These are phyloP conservation scores for Leptinotarsa tumamoca DNA, from an alignment of 2,888 invertebrate genomes.

Conservation along the genomic window DNA sequence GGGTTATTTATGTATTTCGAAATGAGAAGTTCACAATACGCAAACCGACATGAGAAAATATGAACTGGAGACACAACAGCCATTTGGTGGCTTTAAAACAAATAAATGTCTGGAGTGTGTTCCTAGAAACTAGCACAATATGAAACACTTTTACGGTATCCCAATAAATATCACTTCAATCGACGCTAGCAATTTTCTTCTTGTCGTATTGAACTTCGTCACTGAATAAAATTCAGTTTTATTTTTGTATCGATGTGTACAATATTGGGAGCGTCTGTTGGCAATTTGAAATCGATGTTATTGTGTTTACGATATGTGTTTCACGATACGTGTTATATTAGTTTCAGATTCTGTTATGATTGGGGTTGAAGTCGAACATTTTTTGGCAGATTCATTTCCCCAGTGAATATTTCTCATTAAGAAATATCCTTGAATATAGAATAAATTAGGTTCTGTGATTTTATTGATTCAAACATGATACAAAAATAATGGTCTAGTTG, in stretches of 20 bases:
- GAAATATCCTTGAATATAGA: too few species aligned
- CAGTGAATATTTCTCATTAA: too few species aligned
- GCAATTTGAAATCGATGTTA: neutral
- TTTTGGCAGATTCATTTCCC: too few species aligned
- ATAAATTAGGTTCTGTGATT: too few species aligned
- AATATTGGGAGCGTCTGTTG: conserved; percentile 6
- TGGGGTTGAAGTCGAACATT: too few species aligned
- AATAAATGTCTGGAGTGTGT: conserved; percentile 41
- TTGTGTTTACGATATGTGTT: conserved; percentile 4
- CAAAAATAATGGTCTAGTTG: too few species aligned
- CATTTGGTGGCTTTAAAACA: conserved; percentile 27
- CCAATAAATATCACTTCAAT: conserved; percentile 52
- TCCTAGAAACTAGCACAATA: conserved; percentile 40
- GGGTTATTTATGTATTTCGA: conserved; percentile 13
- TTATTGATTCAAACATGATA: too few species aligned
- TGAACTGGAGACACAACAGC: conserved; percentile 24
- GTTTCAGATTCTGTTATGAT: too few species aligned
- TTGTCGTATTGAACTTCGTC: conserved; percentile 51
- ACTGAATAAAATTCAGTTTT: conserved; percentile 49
- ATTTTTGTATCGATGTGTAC: conserved; percentile 20
- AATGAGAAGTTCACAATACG: conserved; percentile 31
- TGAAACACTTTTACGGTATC: conserved; percentile 43
- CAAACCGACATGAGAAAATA: conserved; percentile 31
- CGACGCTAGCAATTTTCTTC: conserved; percentile 49
- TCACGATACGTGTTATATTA: neutral